These are phyloP conservation scores for Theristicus caerulescens DNA, from an alignment of 2,113 vertebrate species.

Conservation along the genomic window DNA sequence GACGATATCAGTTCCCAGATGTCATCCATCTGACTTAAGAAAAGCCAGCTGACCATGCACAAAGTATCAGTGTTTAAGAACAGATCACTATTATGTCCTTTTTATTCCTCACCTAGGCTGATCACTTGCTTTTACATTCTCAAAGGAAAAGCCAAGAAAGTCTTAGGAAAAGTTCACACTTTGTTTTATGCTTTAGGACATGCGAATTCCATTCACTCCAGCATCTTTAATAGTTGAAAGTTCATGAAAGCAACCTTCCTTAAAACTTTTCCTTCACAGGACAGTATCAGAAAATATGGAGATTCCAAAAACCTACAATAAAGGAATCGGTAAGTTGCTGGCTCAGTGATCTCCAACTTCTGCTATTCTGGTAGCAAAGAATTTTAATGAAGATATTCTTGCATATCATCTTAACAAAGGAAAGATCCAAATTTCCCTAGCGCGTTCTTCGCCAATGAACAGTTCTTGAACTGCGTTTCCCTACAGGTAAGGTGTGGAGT, in stretches of 20 bases:
- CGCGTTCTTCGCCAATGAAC: rapidly evolving
- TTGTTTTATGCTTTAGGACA: not conserved
- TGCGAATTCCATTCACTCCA: not conserved
- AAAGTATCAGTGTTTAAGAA: not conserved
- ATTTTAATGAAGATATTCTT: not conserved
- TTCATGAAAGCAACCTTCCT: not conserved
- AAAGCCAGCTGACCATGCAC: not conserved
- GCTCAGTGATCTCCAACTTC: not conserved
- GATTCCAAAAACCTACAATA: not conserved
- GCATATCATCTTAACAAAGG: not conserved
- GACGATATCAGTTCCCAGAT: not conserved
- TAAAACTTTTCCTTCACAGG: not conserved
- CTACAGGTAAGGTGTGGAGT: not conserved
- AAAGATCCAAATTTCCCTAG: not conserved
- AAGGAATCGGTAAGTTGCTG: not conserved
- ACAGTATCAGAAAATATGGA: not conserved
- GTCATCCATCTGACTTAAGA: not conserved
- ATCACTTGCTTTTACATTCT: not conserved
- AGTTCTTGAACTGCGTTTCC: not conserved
- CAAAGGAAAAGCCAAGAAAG: not conserved
- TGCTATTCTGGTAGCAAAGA: not conserved
- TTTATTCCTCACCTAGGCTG: not conserved
- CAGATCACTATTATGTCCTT: not conserved
- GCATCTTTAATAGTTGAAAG: not conserved
- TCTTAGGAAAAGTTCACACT: not conserved